Conservation (phyloP, 2,888 invertebrate genomes). For the Pollenia griseotomentosa region DNA sequence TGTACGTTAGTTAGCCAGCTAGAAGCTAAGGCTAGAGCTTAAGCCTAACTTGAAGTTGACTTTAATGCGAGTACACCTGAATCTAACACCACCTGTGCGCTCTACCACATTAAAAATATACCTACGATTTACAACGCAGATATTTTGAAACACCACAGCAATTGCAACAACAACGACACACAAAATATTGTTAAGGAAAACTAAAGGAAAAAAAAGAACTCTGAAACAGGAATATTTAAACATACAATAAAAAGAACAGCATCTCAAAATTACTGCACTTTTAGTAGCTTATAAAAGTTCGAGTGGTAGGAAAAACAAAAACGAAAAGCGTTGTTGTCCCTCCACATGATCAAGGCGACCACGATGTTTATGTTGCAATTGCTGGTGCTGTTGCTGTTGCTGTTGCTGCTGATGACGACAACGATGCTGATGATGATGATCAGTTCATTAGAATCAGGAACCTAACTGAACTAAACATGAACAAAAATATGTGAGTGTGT, state of each 20-base stretch:
- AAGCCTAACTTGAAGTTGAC: conserved; percentile 51
- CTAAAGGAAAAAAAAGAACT: conserved; percentile 27
- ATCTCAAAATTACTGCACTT: conserved; percentile 63
- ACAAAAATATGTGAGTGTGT: conserved; percentile 43
- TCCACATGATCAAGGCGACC: conserved; percentile 68
- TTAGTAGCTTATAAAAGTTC: conserved; percentile 66
- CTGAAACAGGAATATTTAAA: conserved; percentile 72
- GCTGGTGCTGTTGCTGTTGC: conserved; percentile 73
- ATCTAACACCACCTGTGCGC: conserved; percentile 74
- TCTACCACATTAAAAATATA: conserved; percentile 68
- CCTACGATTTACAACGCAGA: conserved; percentile 73
- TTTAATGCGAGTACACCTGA: conserved; percentile 73
- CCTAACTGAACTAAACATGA: conserved; percentile 67
- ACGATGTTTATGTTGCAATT: conserved; percentile 73
- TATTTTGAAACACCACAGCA: conserved; percentile 61
- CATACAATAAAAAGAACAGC: conserved; percentile 45
- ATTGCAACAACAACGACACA: background rate
- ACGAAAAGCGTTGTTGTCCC: conserved; percentile 66
- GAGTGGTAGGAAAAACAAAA: conserved; percentile 4
- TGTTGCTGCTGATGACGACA: conserved; percentile 48
- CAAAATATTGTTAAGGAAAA: conserved; percentile 50
- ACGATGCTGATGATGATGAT: conserved; percentile 47
- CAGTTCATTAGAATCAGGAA: conserved; percentile 72
- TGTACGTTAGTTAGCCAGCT: conserved; percentile 34
- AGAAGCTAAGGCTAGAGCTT: conserved; percentile 26